Base-by-base conservation (phyloP, 2,113 vertebrate species). In the Geothlypis trichas region DNA sequence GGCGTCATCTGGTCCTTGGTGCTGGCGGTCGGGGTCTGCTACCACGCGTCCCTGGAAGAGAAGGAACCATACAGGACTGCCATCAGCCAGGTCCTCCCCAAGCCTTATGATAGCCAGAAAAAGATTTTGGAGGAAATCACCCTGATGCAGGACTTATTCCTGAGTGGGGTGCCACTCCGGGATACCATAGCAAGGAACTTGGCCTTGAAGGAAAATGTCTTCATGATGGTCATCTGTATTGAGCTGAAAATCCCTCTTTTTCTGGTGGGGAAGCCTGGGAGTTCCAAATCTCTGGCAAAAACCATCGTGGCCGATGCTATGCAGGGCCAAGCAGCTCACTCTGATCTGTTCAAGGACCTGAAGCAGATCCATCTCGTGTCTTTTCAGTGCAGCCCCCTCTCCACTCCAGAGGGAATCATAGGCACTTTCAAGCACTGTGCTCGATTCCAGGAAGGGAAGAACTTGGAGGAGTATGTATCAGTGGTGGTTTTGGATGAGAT, bases 201-300 rank as follows among this genome's bases (percentile, higher is more conserved):
- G 94, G 99, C 99, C 18, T 96, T 99, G 86, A 99, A 99, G 94
- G 99, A 99, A 95, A 99, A 99, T 1, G 98, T 99, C 80, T 99
- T 99, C 95, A 99, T 99, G 99, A 99, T 99, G 99, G 98, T 99
- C 9, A 93, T 99, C 82, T 99, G 99, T 92, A 99, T 99, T 58
- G 99, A 99, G 93, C 97, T 99, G 46, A 98, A 98, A 96, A 99
- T 99, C 84, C 99, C 99, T 14, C 98, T 99, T 8, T 99, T 99
- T 86, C 97, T 99, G 16, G 99, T 99, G 7, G 99, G 99, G 59
- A 99, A 99, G 97, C 99, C 99, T 2, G 99, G 99, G 84, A 99
- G 99, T 87, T 99, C 99, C 89, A 99, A 99, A 87, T 99, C 99
- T 33, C 98, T 99, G 9, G 99, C 99, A 1, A 99, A 99, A 98